A percentile compares a stretch with the other conserved stretches of the same genome.
Conservation (phyloP, 2,113 vertebrate genomes). For the Lophotis ruficrista region DNA sequence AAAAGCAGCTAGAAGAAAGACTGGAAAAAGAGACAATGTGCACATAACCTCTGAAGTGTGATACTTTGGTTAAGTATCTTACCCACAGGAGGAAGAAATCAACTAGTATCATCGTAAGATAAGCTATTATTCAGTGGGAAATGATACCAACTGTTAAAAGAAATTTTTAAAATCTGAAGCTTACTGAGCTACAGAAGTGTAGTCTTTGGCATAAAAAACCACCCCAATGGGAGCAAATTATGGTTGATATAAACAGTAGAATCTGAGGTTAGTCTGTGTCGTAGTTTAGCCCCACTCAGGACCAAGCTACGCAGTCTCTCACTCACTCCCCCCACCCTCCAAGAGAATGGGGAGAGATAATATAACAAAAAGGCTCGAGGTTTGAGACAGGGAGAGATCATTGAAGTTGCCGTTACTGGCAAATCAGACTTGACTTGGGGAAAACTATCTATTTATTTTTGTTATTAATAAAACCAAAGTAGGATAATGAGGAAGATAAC, state of each 20-base stretch:
- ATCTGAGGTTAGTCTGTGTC: neutral
- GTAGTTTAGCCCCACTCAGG: no score
- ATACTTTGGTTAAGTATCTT: neutral
- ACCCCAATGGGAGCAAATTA: conserved; percentile 31
- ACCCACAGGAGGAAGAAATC: neutral
- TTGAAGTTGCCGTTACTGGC: no score
- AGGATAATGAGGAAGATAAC: no score
- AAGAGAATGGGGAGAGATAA: no score
- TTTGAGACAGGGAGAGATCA: no score
- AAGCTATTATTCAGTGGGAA: neutral
- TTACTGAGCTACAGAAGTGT: conserved; percentile 15
- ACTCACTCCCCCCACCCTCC: no score
- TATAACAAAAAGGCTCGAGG: no score
- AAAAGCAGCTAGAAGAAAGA: neutral
- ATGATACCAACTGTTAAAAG: neutral
- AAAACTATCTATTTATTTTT: no score
- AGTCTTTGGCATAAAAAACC: neutral
- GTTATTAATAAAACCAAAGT: no score
- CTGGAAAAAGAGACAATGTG: neutral
- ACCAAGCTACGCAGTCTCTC: no score
- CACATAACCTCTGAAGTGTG: neutral
- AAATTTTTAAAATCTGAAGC: neutral
- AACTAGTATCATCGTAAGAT: neutral
- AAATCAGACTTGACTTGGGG: no score
- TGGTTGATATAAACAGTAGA: conserved; percentile 17